A percentile compares a stretch with the other conserved stretches of the same genome.
Evolutionary conservation across 2,888 invertebrate genomes (phyloP).

Genomic region (Xanthorhoe designata): DNA sequence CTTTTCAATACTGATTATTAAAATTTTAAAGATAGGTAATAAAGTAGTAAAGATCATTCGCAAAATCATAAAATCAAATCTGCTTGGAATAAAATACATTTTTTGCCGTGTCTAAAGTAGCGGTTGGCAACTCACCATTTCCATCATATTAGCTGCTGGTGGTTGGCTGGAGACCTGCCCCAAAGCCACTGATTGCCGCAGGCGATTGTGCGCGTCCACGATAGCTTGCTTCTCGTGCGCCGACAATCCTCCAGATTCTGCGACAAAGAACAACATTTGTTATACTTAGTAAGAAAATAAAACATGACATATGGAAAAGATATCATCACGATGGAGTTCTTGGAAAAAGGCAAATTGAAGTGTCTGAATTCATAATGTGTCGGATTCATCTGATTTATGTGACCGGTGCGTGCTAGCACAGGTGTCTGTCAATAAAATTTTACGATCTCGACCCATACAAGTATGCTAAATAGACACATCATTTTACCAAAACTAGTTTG

Average conservation of each 20-base stretch:
- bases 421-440: slow-evolving; percentile 81
- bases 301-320: background rate
- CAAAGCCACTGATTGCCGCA: slow-evolving; percentile 91
- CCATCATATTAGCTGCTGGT: slow-evolving; percentile 94
- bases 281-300: slow-evolving; percentile 2
- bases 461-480: slow-evolving; percentile 71
- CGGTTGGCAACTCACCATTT: slow-evolving; percentile 87
- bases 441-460: slow-evolving; percentile 71
- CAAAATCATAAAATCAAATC: slow-evolving; percentile 29
- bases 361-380: slow-evolving; percentile 61
- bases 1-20: slow-evolving; percentile 41
- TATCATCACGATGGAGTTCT: background rate
- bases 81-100: slow-evolving; percentile 13
- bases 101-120: slow-evolving; percentile 16
- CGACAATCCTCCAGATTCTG: slow-evolving; percentile 88
- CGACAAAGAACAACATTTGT: slow-evolving; percentile 44
- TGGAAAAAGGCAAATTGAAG: slow-evolving; percentile 55
- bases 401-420: slow-evolving; percentile 69
- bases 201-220: slow-evolving; percentile 92
- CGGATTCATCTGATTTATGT: slow-evolving; percentile 70
- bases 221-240: slow-evolving; percentile 91
- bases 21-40: slow-evolving; percentile 45
- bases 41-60: slow-evolving; percentile 44
- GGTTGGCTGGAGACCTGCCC: slow-evolving; percentile 91
- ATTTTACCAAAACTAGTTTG: slow-evolving; percentile 65